Conservation (phyloP, 1,140 invertebrate genomes). For the Achatina immaculata region DNA sequence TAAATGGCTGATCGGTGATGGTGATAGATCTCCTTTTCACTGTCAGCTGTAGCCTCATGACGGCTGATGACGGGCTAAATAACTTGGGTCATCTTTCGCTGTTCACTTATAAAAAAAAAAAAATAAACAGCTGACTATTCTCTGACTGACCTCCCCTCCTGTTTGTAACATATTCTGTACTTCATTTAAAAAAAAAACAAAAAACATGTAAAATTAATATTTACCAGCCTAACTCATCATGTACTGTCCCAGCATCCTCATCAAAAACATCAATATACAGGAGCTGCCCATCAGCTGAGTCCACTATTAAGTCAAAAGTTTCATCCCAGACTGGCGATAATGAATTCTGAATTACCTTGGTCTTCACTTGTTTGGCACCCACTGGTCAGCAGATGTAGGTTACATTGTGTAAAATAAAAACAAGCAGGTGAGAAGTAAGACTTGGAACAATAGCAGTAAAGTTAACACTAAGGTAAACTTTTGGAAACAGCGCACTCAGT, state of each 20-base stretch:
- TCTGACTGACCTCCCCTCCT: too few species aligned
- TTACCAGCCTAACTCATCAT: conserved; percentile 72
- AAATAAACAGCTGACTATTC: not conserved
- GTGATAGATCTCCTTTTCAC: too few species aligned
- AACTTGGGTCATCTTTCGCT: too few species aligned
- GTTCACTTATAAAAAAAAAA: too few species aligned
- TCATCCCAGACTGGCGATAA: conserved; percentile 89
- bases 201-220: not conserved
- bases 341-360: conserved; percentile 89
- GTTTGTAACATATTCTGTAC: too few species aligned
- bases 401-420: too few species aligned
- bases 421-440: too few species aligned
- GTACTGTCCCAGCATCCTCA: conserved; percentile 84
- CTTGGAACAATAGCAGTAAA: too few species aligned
- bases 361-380: conserved; percentile 89
- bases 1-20: too few species aligned
- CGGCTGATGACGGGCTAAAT: too few species aligned
- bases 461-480: not conserved
- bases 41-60: too few species aligned
- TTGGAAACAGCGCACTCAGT: not conserved
- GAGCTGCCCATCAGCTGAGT: conserved; percentile 79
- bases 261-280: conserved; percentile 85
- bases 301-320: conserved; percentile 70
- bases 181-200: not conserved
- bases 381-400: conserved; percentile 73